These are phyloP conservation scores for Puma concolor DNA, from an alignment of 2,113 vertebrate species.

Conservation along the genomic window DNA sequence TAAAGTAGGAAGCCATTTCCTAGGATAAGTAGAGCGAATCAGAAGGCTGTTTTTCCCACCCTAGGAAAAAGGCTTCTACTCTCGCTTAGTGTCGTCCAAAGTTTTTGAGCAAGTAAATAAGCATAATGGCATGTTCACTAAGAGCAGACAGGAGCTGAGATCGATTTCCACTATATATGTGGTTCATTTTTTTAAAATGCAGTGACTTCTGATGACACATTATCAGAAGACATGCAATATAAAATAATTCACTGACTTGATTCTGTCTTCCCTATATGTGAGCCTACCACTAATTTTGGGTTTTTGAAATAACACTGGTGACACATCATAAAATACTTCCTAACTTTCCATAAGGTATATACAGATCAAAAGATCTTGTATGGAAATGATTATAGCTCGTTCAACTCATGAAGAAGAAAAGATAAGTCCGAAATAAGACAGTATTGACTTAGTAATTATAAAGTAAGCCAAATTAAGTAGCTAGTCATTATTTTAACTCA, in stretches of 20 bases:
- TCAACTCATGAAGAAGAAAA: slow-evolving; percentile 52
- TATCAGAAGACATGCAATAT: slow-evolving; percentile 27
- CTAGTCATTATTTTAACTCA: slow-evolving; percentile 52
- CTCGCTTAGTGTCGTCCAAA: not conserved
- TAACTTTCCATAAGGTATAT: slow-evolving; percentile 4
- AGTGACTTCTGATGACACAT: not conserved
- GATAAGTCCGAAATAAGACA: slow-evolving; percentile 54
- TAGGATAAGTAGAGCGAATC: slow-evolving; percentile 33
- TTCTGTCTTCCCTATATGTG: not conserved
- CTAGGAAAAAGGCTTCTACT: not conserved
- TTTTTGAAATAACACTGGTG: slow-evolving; percentile 52
- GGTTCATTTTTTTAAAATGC: not conserved
- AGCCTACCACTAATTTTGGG: slow-evolving; percentile 2
- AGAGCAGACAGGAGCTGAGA: slow-evolving; percentile 28
- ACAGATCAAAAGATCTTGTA: slow-evolving; percentile 22
- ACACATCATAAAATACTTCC: slow-evolving; percentile 35
- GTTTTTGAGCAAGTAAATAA: not conserved
- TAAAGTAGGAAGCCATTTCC: not conserved
- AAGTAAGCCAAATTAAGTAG: slow-evolving; percentile 10
- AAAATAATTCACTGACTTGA: not conserved
- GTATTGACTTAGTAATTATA: not conserved
- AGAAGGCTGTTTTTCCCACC: slow-evolving; percentile 35
- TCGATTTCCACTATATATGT: not conserved
- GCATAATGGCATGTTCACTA: not conserved
- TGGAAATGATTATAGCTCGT: not conserved